phyloP scores from a whole-genome alignment of 2,888 invertebrate genomes.

The Hemithea aestivaria region DNA sequence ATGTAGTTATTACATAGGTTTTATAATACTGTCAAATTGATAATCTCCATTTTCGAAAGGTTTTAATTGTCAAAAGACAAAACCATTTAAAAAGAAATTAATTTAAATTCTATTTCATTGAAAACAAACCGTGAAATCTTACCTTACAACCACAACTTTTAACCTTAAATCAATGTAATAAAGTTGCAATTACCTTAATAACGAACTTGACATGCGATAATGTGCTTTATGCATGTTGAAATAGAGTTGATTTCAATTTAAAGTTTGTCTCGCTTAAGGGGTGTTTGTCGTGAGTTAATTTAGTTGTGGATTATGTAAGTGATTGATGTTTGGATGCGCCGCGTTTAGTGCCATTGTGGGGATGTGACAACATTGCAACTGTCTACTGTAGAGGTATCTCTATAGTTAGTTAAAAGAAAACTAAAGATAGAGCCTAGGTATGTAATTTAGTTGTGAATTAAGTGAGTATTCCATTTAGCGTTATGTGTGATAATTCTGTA shows the following conservation, averaged over 20 bases:
- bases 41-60: no score
- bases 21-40: no score
- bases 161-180: no score
- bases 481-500: no score
- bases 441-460: no score
- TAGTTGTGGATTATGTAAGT: constrained; percentile 74
- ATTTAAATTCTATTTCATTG: constrained; percentile 3
- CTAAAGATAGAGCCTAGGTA: no score
- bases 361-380: no score
- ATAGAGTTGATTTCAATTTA: constrained; percentile 42
- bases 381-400: no score
- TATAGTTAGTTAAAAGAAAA: no score
- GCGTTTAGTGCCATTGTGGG: constrained; percentile 21
- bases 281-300: constrained; percentile 69
- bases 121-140: not conserved
- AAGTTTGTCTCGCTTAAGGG: constrained; percentile 41
- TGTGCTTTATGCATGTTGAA: constrained; percentile 25
- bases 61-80: no score
- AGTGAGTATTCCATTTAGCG: no score
- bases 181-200: constrained; percentile 8
- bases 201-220: constrained; percentile 25
- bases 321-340: constrained; percentile 64
- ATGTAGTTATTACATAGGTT: no score
- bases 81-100: constrained; percentile 16
- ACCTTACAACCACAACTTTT: constrained; percentile 6